Evolutionary conservation across 2,113 vertebrate genomes (phyloP), one percentile per base, ranked within the genome.

Genomic region (Lycaon pictus): DNA sequence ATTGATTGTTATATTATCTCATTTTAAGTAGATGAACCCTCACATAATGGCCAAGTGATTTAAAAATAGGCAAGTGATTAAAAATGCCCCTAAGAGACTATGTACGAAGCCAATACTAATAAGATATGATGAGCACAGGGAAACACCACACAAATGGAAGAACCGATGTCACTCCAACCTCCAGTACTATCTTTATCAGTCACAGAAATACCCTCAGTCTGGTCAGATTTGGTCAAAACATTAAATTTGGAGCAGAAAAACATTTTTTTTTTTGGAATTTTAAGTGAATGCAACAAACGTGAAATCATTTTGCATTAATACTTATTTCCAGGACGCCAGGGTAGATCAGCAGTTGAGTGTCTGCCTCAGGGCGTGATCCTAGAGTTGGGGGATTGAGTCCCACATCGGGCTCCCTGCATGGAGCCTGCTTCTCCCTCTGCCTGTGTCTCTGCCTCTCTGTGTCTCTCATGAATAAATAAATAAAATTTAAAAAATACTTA

Each of bases 1-100:
- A 85, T 29, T 96, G 9, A 69, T 56, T 67, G 58, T 74, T 84
- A 53, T 71, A 85, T 48, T 53, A 86, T 58, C 60, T 92, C n/a
- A 9, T 67, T 96, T 97, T 87, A 87, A 90, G 3, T 95, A 95
- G 53, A 85, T 86, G 91, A 92, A 76, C n/a, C 27, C 15, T 94
- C 60, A 77, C 23, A 58, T 62, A 91, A 89, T 43, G 23, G 25
- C 80, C 29, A 62, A 35, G 22, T 80, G 20, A 5, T 60, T 80
- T 95, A 76, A 76, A 86, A 86, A 76, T 25, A 60, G 19, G 22
- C 27, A 90, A 29, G 1, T 53, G 9, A 72, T 90, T 67, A 87
- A 71, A 74, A 56, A 74, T 22, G 74, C 65, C 53, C 79, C 2
- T 20, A 51, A 87, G 48, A 94, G 83, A 63, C 63, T 82, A 17